Evolutionary conservation across 2,113 vertebrate species (phyloP).

Genomic region (Australoheros scitulus): DNA sequence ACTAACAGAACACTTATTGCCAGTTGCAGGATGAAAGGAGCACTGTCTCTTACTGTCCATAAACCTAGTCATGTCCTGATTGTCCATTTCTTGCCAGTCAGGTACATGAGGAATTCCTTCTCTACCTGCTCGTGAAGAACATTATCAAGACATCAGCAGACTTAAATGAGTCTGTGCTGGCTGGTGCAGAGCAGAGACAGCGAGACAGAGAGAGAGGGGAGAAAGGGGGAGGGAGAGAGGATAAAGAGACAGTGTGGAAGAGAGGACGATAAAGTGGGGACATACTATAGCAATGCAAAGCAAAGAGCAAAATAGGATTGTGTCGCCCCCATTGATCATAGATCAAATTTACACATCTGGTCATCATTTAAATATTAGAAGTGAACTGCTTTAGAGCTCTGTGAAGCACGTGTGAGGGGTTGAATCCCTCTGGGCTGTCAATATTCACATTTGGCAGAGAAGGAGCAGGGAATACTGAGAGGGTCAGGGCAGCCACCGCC

Average conservation of each 20-base stretch:
- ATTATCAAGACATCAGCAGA: constrained; percentile 71
- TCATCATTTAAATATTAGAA: neutral
- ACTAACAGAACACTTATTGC: too few relatives aligned
- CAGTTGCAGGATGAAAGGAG: neutral
- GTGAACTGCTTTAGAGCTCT: neutral
- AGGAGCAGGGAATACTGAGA: neutral
- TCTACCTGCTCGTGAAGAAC: constrained; percentile 59
- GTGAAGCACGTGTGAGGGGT: neutral
- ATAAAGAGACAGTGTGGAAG: constrained; percentile 1
- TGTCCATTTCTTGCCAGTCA: constrained; percentile 45
- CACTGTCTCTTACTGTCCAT: constrained; percentile 15
- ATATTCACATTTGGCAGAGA: constrained; percentile 22
- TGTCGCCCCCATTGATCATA: constrained; percentile 33
- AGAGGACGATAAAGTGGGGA: constrained; percentile 15
- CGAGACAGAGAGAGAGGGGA: neutral
- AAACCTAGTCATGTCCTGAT: constrained; percentile 23
- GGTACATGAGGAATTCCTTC: constrained; percentile 56
- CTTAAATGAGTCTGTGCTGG: constrained; percentile 65
- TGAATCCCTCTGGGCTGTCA: constrained; percentile 25
- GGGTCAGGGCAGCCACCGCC: neutral
- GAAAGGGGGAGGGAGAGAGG: neutral
- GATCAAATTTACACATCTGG: constrained; percentile 34
- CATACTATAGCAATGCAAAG: constrained; percentile 19
- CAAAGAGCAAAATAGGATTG: constrained; percentile 21
- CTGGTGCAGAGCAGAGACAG: constrained; percentile 30